These are phyloP conservation scores for Sanderia malayensis DNA, from an alignment of 30 jellyfish, hydroid and myxozoan genomes.

Conservation along the genomic window DNA sequence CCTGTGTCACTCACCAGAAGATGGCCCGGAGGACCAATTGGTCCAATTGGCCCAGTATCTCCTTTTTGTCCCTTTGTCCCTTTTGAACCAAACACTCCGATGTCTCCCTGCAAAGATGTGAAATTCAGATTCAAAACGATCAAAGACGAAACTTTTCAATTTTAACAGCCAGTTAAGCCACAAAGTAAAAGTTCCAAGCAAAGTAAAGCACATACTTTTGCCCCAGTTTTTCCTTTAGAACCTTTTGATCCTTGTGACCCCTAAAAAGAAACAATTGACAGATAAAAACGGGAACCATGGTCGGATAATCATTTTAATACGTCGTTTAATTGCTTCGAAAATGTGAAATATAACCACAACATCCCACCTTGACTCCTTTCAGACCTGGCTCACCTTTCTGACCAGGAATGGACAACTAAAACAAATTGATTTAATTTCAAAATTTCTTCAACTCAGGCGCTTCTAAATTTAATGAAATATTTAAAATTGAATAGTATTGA, in stretches of 20 bases:
- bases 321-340: not conserved
- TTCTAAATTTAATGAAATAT: no score
- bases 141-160: not conserved
- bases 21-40: conserved; percentile 70
- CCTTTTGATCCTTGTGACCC: conserved; percentile 6
- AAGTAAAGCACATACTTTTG: not conserved
- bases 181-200: not conserved
- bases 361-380: not conserved
- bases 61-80: conserved; percentile 69
- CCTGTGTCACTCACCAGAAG: conserved; percentile 50
- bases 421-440: no score
- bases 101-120: conserved; percentile 27
- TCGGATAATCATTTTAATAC: not conserved
- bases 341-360: no score
- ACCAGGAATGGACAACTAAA: not conserved
- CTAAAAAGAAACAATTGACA: not conserved
- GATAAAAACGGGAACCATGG: not conserved
- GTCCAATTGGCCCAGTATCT: conserved; percentile 64
- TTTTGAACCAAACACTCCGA: conserved; percentile 41
- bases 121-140: not conserved
- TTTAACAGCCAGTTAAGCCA: not conserved
- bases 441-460: no score
- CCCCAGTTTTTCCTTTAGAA: not conserved
- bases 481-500: no score
- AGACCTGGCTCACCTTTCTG: conserved; percentile 1